Evolutionary conservation across 2,113 vertebrate species (phyloP).

Genomic region (Desmodus rotundus): DNA sequence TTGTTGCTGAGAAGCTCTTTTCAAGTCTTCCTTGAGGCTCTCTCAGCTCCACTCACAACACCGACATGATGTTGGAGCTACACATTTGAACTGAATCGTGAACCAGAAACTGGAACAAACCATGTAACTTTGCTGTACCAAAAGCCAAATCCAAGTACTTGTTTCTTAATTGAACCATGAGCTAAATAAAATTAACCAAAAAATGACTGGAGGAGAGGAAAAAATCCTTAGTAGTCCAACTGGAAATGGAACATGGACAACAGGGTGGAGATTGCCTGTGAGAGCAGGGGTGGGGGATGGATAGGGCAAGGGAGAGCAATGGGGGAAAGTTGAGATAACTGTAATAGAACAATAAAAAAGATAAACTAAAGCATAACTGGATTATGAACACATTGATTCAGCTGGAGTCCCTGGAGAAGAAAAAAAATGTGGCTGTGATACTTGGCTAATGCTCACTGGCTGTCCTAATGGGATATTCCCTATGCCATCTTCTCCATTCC

Average conservation of each 20-base stretch:
- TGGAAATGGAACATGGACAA: slow-evolving; percentile 4
- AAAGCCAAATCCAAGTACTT: slow-evolving; percentile 13
- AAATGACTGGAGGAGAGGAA: neutral
- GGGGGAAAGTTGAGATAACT: no score
- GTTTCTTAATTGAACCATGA: slow-evolving; percentile 30
- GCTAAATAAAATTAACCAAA: slow-evolving; percentile 12
- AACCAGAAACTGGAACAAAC: slow-evolving; percentile 11
- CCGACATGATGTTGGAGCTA: neutral
- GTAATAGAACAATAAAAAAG: neutral
- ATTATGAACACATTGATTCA: neutral
- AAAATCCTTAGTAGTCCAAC: neutral
- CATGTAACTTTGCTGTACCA: neutral
- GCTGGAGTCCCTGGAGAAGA: neutral
- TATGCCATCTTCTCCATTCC: neutral
- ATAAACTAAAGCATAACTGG: neutral
- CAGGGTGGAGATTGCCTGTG: no score
- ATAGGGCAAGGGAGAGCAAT: no score
- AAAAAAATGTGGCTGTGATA: neutral
- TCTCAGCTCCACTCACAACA: neutral
- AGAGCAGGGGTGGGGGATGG: no score
- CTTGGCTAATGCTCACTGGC: neutral
- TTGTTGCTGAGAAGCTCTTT: neutral
- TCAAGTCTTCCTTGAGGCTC: neutral
- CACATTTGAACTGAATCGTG: slow-evolving; percentile 37
- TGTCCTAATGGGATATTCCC: neutral